Evolutionary conservation across 2,888 invertebrate species (phyloP).

Genomic region (Linyphia triangularis): DNA sequence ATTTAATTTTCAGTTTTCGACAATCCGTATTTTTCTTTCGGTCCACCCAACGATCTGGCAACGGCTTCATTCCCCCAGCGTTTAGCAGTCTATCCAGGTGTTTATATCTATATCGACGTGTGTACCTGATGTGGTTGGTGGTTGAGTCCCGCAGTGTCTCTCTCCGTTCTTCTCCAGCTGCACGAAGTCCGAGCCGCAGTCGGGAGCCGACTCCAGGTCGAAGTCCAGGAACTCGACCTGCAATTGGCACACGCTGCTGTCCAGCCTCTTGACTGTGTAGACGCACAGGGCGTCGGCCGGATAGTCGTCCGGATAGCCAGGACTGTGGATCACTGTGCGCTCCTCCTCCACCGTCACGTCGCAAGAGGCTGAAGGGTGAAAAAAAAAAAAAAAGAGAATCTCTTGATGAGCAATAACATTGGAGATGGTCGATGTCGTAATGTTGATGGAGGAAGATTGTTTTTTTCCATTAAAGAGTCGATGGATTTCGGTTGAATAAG

Average conservation of each 20-base stretch:
- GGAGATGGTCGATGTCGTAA: no score
- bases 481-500: no score
- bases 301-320: constrained; percentile 76
- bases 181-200: constrained; percentile 76
- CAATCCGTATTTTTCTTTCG: no score
- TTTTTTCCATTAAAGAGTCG: no score
- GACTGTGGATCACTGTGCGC: constrained; percentile 72
- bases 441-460: no score
- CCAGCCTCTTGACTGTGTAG: constrained; percentile 69
- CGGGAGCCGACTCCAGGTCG: constrained; percentile 76
- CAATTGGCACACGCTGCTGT: constrained; percentile 76
- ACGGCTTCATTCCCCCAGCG: no score
- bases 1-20: no score
- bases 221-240: constrained; percentile 76
- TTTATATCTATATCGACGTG: no score
- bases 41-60: no score
- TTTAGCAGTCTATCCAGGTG: no score
- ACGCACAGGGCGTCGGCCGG: constrained; percentile 73
- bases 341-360: constrained; percentile 70
- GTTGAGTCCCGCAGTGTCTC: constrained; percentile 70
- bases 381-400: no score
- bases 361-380: constrained; percentile 61
- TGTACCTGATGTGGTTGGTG: constrained; percentile 72
- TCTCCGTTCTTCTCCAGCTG: constrained; percentile 75
- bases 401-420: no score